Evolutionary conservation across 2,797 vertebrate species (phyloP).

Genomic region (Tamandua tetradactyla): DNA sequence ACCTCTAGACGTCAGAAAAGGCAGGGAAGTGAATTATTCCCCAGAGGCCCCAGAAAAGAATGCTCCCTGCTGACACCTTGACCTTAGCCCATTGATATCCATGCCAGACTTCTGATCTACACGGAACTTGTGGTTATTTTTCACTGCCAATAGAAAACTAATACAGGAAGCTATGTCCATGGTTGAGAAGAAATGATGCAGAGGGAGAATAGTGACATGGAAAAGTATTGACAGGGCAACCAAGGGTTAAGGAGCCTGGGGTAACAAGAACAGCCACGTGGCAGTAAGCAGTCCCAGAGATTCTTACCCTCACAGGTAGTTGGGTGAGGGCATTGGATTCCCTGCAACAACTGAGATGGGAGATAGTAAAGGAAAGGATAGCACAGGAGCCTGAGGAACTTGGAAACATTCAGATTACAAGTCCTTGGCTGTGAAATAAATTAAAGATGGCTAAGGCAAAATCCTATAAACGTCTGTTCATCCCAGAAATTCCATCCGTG

Average conservation of each 20-base stretch:
- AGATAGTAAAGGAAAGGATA: not conserved
- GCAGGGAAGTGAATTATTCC: too few species aligned
- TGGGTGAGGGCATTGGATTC: not conserved
- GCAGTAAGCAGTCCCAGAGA: not conserved
- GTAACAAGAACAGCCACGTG: not conserved
- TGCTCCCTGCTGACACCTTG: not conserved
- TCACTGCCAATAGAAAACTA: not conserved
- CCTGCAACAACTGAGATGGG: not conserved
- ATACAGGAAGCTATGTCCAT: not conserved
- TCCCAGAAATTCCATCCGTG: not conserved
- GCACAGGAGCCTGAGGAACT: not conserved
- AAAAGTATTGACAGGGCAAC: not conserved
- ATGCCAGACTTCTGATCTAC: not conserved
- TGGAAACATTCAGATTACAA: not conserved
- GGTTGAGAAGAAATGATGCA: not conserved
- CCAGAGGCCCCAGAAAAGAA: not conserved
- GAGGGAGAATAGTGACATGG: not conserved
- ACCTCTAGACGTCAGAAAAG: not conserved
- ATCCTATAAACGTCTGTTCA: not conserved
- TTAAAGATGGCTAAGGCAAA: not conserved
- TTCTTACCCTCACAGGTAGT: not conserved
- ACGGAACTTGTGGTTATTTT: too few species aligned
- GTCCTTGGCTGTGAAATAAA: not conserved
- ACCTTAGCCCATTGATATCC: too few species aligned
- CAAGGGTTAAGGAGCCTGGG: not conserved